These are phyloP conservation scores for Lapara coniferarum DNA, from an alignment of 2,888 invertebrate genomes.

Conservation along the genomic window DNA sequence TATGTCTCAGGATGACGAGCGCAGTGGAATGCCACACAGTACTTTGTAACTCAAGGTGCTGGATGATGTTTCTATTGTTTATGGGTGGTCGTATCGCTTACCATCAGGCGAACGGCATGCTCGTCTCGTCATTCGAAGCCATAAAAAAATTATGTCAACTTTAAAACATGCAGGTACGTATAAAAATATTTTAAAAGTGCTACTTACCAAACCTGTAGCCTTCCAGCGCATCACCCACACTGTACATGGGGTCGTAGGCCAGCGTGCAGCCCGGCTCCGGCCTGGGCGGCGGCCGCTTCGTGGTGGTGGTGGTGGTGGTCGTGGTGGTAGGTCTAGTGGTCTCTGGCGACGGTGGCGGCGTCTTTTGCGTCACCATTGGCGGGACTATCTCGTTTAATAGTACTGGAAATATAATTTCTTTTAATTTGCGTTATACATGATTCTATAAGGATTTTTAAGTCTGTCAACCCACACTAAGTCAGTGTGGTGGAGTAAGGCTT, in stretches of 20 bases:
- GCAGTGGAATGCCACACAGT: too few species aligned
- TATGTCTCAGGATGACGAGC: too few species aligned
- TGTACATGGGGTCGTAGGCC: slow-evolving; percentile 74
- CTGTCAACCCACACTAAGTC: too few species aligned
- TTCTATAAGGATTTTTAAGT: too few species aligned
- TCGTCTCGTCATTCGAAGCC: too few species aligned
- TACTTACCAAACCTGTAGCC: slow-evolving; percentile 86
- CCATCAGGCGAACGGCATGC: too few species aligned
- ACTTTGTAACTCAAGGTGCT: too few species aligned
- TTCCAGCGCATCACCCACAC: slow-evolving; percentile 77
- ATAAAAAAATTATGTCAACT: too few species aligned
- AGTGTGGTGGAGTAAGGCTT: too few species aligned
- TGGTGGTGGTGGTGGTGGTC: slow-evolving; percentile 43
- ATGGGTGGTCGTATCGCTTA: too few species aligned
- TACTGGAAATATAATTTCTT: slow-evolving; percentile 27
- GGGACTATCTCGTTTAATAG: slow-evolving; percentile 37
- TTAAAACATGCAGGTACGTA: too few species aligned
- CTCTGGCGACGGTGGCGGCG: slow-evolving; percentile 29
- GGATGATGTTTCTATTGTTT: too few species aligned
- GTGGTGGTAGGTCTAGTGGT: slow-evolving; percentile 33
- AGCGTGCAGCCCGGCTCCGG: slow-evolving; percentile 80
- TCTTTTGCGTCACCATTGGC: slow-evolving; percentile 32
- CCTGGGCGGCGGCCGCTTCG: slow-evolving; percentile 60
- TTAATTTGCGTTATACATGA: not conserved
- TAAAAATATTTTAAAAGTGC: not conserved